Base-by-base conservation (phyloP, 2,888 invertebrate species). In the Pseudoips prasinana region DNA sequence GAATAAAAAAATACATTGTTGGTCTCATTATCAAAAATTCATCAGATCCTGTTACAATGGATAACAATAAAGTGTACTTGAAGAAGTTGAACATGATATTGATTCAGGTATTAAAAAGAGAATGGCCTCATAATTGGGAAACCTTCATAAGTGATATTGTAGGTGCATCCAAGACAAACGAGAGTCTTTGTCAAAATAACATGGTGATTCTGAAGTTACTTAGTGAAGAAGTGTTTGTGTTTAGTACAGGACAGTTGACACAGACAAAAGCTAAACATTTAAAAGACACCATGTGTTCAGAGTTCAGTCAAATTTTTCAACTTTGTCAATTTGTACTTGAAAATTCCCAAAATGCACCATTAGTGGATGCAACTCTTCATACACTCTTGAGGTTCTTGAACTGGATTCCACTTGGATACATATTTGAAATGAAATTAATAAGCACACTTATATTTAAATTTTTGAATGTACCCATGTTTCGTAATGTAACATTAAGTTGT, bases 121-220 rank as follows among this genome's bases (percentile, higher is more conserved):
- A 99, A 84, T 99, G 99, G 99, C 99, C 99, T 36, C 97, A 97
- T 74, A 98, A 99, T 77, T 99, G 99, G 99, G 98, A 98, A 67
- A 95, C 97, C 14, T 99, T 99, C 83, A 99, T 99, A 63, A 94
- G 96, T 68, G 99, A 99, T 77, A 99, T 99, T 74, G 99, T 99
- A 39, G 99, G 99, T 40, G 98, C 99, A 26, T 98, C 98, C 64
- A 98, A 98, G 90, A 98, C 98, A 11, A 99, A 98, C 78, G 99
- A 99, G 83, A 96, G 97, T 64, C 91, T 99, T 28, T 99, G 99
- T 90, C 98, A 99, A 89, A 99, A 99, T 83, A 99, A 99, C 79
- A 99, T 99, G 98, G 95, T 95, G 14, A 99, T 99, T 67, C 89
- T 99, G 49, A 98, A 98, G 79, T 90, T 99, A 45, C 91, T 99